Percentiles rank a stretch among this genome's conserved stretches.
phyloP scores from a whole-genome alignment of 2,888 invertebrate species.

The Drosophila nr. perissopoda region DNA sequence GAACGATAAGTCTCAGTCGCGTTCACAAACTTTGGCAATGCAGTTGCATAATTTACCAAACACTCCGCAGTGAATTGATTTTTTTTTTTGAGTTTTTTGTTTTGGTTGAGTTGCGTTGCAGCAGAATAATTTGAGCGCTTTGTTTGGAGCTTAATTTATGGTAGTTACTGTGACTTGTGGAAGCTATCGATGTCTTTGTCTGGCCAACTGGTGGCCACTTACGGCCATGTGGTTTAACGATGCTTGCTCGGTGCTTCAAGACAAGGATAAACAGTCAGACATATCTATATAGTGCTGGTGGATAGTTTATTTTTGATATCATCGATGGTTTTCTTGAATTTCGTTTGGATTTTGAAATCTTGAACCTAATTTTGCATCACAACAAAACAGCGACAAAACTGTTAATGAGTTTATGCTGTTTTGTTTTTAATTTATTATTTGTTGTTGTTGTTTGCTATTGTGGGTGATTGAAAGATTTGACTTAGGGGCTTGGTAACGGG shows the following conservation, averaged over 20 bases:
- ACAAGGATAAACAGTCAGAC: constrained; percentile 58
- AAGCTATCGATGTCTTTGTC: constrained; percentile 14
- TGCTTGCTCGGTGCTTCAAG: constrained; percentile 55
- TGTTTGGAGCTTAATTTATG: constrained; percentile 61
- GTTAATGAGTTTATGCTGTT: constrained; percentile 72
- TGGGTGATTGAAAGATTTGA: constrained; percentile 27
- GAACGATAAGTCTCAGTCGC: constrained; percentile 23
- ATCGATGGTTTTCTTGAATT: constrained; percentile 36
- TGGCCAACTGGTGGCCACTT: constrained; percentile 22
- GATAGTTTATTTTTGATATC: constrained; percentile 25
- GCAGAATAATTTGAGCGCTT: constrained; percentile 73
- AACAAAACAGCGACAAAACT: constrained; percentile 35
- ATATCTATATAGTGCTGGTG: not conserved
- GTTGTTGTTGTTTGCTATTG: constrained; percentile 7
- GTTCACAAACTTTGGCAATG: constrained; percentile 55
- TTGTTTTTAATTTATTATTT: constrained; percentile 29
- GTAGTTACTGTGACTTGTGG: constrained; percentile 21
- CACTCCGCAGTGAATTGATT: constrained; percentile 19
- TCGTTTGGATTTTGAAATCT: constrained; percentile 65
- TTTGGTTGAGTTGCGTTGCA: constrained; percentile 62
- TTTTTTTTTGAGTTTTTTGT: not conserved
- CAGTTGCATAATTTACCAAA: constrained; percentile 60
- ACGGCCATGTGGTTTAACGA: constrained; percentile 22
- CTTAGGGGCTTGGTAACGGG: constrained; percentile 60
- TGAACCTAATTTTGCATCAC: constrained; percentile 57